Base-by-base conservation (phyloP, 2,113 vertebrate genomes). In the Parus major region DNA sequence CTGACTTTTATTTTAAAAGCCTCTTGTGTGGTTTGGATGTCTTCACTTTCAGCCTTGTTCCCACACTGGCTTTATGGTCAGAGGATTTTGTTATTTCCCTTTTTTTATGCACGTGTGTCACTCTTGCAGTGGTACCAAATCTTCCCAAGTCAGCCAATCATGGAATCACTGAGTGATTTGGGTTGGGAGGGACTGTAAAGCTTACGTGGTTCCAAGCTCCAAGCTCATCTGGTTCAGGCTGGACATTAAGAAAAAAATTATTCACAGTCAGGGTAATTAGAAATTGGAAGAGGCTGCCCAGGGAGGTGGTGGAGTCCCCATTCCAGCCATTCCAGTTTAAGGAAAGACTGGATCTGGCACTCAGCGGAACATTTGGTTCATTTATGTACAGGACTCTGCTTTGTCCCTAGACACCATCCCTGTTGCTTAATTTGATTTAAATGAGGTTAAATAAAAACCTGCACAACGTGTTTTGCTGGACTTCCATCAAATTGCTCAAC, bases 401-500 rank as follows among this genome's bases (percentile, higher is more conserved):
- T 86, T 65, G 42, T 95, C 86, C 56, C 80, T 33, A 7, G 55
- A 70, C 55, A 44, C 68, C 60, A 10, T 60, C 64, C 72, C 55
- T 56, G 15, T 20, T 46, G 2, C 1, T 83, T 91, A 56, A 88
- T 83, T 90, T 47, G 39, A 59, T 90, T 77, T 59, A 79, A 86
- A 89, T 92, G 68, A 87, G 64, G 77, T 87, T 82, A 88, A 89
- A 81, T 86, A 64, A 91, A 94, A 91, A 92, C 84, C 82, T 7
- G 73, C 70, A 39, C 31, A 19, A 52, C 0, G 0, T 3, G 2
- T 92, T 95, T 70, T 52, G 39, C 84, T 86, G 94, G 94, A 68
- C 92, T 95, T 75, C 60, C 82, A 83, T 95, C 79, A 77, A 72
- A 82, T 77, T 93, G 77, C 78, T 88, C 72, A 69, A 91, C 92